These are phyloP conservation scores for Nomada ferruginata DNA, from an alignment of 2,888 invertebrate genomes.

Conservation along the genomic window DNA sequence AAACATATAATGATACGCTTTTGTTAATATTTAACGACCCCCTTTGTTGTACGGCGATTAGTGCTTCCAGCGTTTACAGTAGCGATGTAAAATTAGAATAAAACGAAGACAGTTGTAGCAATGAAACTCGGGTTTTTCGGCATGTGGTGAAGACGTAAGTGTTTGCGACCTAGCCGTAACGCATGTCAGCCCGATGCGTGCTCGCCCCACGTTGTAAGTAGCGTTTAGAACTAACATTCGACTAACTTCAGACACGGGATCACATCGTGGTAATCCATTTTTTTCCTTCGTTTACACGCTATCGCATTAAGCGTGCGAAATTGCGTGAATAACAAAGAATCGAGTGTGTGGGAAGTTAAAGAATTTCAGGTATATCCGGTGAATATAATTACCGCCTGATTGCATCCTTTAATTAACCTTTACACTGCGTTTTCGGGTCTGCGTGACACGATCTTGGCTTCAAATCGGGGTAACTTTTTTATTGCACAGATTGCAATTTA, in stretches of 20 bases:
- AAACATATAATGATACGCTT: conserved; percentile 5
- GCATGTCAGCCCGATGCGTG: conserved; percentile 78
- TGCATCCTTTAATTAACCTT: neutral
- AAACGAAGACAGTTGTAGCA: conserved; percentile 7
- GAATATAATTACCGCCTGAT: neutral
- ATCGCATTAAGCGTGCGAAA: neutral
- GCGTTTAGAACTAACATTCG: conserved; percentile 80
- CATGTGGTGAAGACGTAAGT: conserved; percentile 60
- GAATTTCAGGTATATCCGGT: neutral
- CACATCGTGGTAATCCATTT: conserved; percentile 5
- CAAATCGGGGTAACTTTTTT: no score
- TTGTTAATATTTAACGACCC: conserved; percentile 7
- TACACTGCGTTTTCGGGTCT: no score
- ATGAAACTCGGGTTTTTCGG: conserved; percentile 47
- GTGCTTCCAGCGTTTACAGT: conserved; percentile 4
- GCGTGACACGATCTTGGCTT: no score
- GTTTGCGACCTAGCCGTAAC: conserved; percentile 61
- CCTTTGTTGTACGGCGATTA: neutral
- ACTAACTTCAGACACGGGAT: conserved; percentile 70
- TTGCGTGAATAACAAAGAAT: neutral
- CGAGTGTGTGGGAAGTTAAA: neutral
- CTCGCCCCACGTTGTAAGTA: conserved; percentile 82
- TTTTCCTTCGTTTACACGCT: neutral
- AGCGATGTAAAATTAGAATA: neutral
- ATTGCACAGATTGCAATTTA: no score